Conservation (phyloP, 2,797 vertebrate genomes). For the Odontamblyopus rebecca region DNA sequence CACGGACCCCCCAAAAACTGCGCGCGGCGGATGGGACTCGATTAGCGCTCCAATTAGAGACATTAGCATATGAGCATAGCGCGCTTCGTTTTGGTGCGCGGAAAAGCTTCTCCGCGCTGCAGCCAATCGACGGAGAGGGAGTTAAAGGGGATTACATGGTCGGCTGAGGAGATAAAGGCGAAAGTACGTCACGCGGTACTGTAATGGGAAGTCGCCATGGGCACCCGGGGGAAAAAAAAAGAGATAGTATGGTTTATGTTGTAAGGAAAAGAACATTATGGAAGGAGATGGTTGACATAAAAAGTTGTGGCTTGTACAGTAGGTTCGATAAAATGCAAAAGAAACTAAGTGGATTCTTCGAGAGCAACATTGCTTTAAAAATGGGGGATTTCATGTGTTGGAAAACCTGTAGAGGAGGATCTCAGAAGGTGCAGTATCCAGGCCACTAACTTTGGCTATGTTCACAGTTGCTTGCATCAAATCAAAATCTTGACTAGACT, state of each 20-base stretch:
- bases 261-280: constrained; percentile 3
- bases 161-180: constrained; percentile 16
- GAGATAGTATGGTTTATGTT: not conserved
- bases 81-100: constrained; percentile 94
- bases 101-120: constrained; percentile 64
- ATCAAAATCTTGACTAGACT: too few relatives aligned
- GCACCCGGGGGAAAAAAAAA: not conserved
- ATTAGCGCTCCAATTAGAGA: constrained; percentile 99
- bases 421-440: too few relatives aligned
- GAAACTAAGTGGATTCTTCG: constrained; percentile 24
- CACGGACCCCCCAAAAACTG: constrained; percentile 98
- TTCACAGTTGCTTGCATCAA: too few relatives aligned
- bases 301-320: constrained; percentile 6
- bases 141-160: constrained; percentile 20
- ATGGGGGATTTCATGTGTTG: too few relatives aligned
- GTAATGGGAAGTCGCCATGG: constrained; percentile 11
- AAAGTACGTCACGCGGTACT: constrained; percentile 1
- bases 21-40: constrained; percentile 91
- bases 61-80: constrained; percentile 99
- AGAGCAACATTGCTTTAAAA: too few relatives aligned
- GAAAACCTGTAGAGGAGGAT: too few relatives aligned
- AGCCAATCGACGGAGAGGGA: constrained; percentile 54
- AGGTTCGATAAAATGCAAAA: constrained; percentile 67
- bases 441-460: too few relatives aligned
- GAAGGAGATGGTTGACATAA: constrained; percentile 3